Conservation (phyloP, 2,888 invertebrate genomes). For the Scrobipalpa costella region DNA sequence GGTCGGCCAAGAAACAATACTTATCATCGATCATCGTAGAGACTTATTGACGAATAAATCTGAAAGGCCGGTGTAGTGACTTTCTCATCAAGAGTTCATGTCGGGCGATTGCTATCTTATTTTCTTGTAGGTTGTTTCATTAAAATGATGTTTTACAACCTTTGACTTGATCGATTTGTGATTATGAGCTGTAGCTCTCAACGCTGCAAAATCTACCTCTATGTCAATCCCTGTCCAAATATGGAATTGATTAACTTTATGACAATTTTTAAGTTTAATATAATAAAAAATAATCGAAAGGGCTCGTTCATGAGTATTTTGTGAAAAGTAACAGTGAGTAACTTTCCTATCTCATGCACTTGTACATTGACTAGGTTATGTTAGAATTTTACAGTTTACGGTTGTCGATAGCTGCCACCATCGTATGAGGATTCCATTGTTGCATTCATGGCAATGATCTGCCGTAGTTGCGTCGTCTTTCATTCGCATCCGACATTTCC, state of each 20-base stretch:
- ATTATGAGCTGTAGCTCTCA: neutral
- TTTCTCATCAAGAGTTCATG: slow-evolving; percentile 37
- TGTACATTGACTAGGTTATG: slow-evolving; percentile 48
- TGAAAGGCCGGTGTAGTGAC: slow-evolving; percentile 41
- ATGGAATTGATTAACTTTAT: too few species aligned
- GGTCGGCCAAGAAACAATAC: slow-evolving; percentile 48
- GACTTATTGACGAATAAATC: slow-evolving; percentile 57
- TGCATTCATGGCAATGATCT: slow-evolving; percentile 76
- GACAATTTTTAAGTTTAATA: too few species aligned
- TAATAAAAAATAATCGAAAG: too few species aligned
- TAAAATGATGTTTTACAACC: slow-evolving; percentile 19
- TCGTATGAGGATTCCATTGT: slow-evolving; percentile 75
- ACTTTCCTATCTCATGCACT: neutral
- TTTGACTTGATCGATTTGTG: neutral
- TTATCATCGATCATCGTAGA: slow-evolving; percentile 51
- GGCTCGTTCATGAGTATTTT: neutral
- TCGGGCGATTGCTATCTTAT: slow-evolving; percentile 37
- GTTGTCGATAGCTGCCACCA: slow-evolving; percentile 74
- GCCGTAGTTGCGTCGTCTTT: slow-evolving; percentile 72
- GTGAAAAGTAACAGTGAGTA: neutral
- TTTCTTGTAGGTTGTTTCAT: slow-evolving; percentile 18
- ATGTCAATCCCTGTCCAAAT: slow-evolving; percentile 31
- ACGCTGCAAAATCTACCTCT: slow-evolving; percentile 20
- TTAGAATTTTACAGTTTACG: slow-evolving; percentile 59
- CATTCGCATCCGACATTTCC: slow-evolving; percentile 76